Conservation (phyloP, 64 coral and sea anemone genomes). For the Dendrophyllia cribrosa region DNA sequence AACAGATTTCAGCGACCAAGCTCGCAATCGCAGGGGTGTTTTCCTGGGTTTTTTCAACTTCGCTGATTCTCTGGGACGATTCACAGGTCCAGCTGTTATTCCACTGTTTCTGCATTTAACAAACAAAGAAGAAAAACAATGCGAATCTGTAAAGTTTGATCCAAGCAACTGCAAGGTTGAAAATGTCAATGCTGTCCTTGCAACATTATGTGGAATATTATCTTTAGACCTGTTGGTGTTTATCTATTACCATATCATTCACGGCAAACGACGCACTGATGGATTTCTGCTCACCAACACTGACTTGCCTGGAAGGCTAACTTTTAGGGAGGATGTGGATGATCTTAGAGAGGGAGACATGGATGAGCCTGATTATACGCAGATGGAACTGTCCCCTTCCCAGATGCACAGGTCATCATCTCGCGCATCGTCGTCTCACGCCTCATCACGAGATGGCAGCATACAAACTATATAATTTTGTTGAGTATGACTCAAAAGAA, state of each 20-base stretch:
- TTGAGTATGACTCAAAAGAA: background rate
- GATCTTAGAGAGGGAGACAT: background rate
- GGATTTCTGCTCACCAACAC: slow-evolving; percentile 71
- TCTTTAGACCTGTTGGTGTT: slow-evolving; percentile 44
- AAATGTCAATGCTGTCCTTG: slow-evolving; percentile 72
- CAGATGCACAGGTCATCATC: slow-evolving; percentile 22
- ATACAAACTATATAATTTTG: slow-evolving; percentile 1
- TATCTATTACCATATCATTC: slow-evolving; percentile 74
- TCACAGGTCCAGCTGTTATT: slow-evolving; percentile 73
- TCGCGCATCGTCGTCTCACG: background rate
- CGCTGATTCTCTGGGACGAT: slow-evolving; percentile 88
- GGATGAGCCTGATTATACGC: background rate
- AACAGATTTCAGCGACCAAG: slow-evolving; percentile 91
- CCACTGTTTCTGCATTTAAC: slow-evolving; percentile 70
- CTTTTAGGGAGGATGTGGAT: slow-evolving; percentile 9
- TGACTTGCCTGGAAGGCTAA: slow-evolving; percentile 41
- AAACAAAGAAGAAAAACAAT: slow-evolving; percentile 10
- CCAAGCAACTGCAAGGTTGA: slow-evolving; percentile 72
- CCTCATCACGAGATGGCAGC: slow-evolving; percentile 29
- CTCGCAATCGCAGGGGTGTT: slow-evolving; percentile 86
- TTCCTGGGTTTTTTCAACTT: slow-evolving; percentile 92
- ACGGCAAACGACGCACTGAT: slow-evolving; percentile 76
- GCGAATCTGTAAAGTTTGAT: slow-evolving; percentile 56
- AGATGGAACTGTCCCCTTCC: slow-evolving; percentile 27
- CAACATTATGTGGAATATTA: slow-evolving; percentile 50